Conservation (phyloP, 2,797 vertebrate species). For the Cossypha polioptera region DNA sequence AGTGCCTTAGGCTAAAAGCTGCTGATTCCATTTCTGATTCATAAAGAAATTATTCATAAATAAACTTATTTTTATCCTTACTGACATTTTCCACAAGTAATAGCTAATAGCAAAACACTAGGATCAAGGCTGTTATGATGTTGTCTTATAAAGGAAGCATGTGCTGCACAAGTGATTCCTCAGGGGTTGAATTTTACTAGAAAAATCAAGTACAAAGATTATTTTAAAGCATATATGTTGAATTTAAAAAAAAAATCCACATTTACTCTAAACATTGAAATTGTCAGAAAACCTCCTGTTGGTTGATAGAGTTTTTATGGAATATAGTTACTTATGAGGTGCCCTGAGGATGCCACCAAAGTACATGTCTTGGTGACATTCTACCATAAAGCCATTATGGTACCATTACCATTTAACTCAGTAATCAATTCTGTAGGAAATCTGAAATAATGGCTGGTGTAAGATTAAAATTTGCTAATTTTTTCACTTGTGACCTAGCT, state of each 20-base stretch:
- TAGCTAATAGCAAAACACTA: background rate
- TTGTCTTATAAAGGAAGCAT: background rate
- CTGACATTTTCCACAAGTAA: background rate
- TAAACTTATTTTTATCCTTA: background rate
- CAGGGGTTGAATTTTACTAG: background rate
- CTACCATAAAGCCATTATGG: background rate
- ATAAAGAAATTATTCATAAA: background rate
- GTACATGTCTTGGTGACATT: background rate
- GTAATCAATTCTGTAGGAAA: background rate
- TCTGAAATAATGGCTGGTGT: background rate
- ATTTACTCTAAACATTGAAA: background rate
- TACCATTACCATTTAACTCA: background rate
- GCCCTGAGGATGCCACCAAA: background rate
- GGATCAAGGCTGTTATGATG: background rate
- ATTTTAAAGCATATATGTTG: background rate
- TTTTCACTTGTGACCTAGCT: background rate
- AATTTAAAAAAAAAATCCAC: background rate
- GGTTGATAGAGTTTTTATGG: background rate
- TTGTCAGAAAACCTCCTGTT: background rate
- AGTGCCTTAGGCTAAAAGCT: constrained; percentile 31
- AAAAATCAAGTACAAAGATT: background rate
- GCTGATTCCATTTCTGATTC: constrained; percentile 26
- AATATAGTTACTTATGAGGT: background rate
- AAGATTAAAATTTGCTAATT: background rate
- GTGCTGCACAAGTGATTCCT: background rate